These are phyloP conservation scores for Ophiothrix spiculata DNA, from an alignment of 35 echinoderm and acorn worm genomes.

Conservation along the genomic window DNA sequence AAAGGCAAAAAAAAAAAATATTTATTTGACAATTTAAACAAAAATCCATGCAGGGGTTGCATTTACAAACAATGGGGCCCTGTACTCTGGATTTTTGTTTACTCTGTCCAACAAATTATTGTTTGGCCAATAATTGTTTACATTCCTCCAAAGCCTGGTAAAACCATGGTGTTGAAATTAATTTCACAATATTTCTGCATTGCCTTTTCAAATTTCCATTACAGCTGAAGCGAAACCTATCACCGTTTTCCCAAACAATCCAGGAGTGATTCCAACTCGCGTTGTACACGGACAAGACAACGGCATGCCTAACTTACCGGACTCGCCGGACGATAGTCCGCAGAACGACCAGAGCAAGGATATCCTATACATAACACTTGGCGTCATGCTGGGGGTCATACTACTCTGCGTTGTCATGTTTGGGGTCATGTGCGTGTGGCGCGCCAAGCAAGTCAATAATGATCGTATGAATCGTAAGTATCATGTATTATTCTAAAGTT, in stretches of 20 bases:
- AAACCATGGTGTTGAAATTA: neutral
- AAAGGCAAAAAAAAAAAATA: no score
- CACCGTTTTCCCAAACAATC: constrained; percentile 51
- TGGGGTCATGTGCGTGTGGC: constrained; percentile 87
- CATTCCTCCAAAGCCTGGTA: no score
- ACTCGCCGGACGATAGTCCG: constrained; percentile 1
- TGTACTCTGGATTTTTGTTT: no score
- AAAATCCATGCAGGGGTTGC: no score
- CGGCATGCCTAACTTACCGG: constrained; percentile 20
- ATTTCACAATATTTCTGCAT: neutral
- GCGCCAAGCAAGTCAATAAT: constrained; percentile 73
- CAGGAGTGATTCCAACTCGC: constrained; percentile 11
- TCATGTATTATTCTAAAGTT: neutral
- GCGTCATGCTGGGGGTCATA: constrained; percentile 80
- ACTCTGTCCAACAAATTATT: no score
- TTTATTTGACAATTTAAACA: no score
- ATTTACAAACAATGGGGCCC: no score
- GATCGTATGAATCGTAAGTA: constrained; percentile 34
- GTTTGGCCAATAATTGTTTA: no score
- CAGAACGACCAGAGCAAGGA: constrained; percentile 38
- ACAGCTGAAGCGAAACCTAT: constrained; percentile 54
- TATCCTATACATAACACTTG: constrained; percentile 81
- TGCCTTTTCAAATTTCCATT: neutral
- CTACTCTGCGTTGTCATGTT: constrained; percentile 86
- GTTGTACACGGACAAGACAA: neutral